Evolutionary conservation across 2,113 vertebrate species (phyloP).

Genomic region (Laticauda colubrina): DNA sequence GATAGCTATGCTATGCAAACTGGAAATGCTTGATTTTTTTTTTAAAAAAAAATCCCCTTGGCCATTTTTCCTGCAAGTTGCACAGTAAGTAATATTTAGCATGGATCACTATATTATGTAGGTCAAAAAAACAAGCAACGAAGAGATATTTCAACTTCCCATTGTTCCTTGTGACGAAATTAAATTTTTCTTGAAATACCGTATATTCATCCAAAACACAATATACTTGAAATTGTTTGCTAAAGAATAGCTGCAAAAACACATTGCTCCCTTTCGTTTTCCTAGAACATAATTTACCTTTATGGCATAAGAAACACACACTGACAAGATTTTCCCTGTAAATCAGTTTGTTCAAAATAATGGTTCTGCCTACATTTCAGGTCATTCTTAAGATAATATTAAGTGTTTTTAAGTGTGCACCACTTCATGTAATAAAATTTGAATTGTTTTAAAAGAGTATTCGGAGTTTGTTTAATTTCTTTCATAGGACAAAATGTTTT

Average conservation of each 20-base stretch:
- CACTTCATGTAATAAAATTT: neutral
- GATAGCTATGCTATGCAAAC: neutral
- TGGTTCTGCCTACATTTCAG: neutral
- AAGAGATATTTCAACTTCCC: neutral
- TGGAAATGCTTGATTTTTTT: neutral
- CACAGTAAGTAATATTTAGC: neutral
- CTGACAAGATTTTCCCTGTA: neutral
- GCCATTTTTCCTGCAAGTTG: neutral
- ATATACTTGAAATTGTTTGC: neutral
- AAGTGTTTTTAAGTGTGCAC: neutral
- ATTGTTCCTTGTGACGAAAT: neutral
- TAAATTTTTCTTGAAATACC: neutral
- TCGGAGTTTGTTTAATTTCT: neutral
- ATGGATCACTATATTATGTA: neutral
- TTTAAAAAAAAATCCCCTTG: neutral
- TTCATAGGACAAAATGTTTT: neutral
- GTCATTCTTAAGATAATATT: neutral
- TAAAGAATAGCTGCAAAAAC: neutral
- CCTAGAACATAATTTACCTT: neutral
- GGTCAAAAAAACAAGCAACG: neutral
- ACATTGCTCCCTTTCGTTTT: slow-evolving; percentile 1
- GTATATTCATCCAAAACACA: neutral
- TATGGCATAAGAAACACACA: neutral
- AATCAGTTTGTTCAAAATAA: neutral
- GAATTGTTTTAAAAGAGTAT: neutral